Evolutionary conservation across 2,888 invertebrate genomes (phyloP).

Genomic region (Apoderus coryli): DNA sequence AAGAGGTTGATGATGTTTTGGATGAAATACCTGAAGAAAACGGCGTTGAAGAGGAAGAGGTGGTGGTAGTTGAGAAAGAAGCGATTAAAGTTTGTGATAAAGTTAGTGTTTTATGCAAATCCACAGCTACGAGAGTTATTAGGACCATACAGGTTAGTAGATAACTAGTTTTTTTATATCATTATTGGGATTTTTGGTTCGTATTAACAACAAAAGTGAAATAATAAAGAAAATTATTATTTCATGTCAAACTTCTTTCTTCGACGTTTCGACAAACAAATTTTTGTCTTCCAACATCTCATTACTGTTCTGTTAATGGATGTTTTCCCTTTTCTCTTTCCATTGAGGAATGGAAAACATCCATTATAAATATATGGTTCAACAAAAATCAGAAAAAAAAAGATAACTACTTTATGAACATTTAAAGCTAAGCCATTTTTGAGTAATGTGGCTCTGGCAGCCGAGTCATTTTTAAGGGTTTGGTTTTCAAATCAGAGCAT

Average conservation of each 20-base stretch:
- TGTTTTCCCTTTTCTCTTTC: neutral
- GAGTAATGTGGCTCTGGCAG: too few relatives aligned
- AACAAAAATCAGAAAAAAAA: too few relatives aligned
- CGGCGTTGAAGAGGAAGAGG: constrained; percentile 18
- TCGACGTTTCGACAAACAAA: too few relatives aligned
- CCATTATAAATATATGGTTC: too few relatives aligned
- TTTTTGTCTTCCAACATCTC: too few relatives aligned
- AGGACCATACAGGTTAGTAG: constrained; percentile 25
- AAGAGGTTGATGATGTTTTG: constrained; percentile 31
- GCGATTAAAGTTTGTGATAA: constrained; percentile 31
- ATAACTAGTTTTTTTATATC: constrained; percentile 2
- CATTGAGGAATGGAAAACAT: too few relatives aligned
- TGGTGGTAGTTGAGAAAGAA: constrained; percentile 13
- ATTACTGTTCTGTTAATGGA: neutral
- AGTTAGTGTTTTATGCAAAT: constrained; percentile 45
- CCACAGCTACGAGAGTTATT: constrained; percentile 63
- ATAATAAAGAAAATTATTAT: too few relatives aligned
- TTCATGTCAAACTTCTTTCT: constrained; percentile 2
- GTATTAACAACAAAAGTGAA: neutral
- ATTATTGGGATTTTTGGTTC: too few relatives aligned
- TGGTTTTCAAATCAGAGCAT: too few relatives aligned
- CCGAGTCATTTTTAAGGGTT: too few relatives aligned
- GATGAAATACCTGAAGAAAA: constrained; percentile 30
- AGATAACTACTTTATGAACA: too few relatives aligned
- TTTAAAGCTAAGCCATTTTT: too few relatives aligned